Base-by-base conservation (phyloP, 2,888 invertebrate species). In the Lomographa bimaculata region DNA sequence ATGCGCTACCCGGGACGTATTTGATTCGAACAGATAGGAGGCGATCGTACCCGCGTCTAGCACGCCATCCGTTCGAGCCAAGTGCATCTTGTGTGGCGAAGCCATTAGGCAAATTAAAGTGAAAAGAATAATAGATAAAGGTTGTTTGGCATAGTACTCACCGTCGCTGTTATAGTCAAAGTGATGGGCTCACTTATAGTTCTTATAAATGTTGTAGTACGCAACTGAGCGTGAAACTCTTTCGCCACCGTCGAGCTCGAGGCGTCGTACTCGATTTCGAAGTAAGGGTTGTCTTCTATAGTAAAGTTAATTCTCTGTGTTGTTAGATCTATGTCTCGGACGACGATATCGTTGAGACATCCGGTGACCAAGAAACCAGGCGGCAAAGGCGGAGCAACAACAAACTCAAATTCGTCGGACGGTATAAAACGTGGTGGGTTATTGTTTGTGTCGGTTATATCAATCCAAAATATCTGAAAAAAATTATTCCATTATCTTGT, bases 241-340 rank as follows among this genome's bases (percentile, higher is more conserved):
- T 89, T 90, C 0, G 68, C 47, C 4, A 40, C 53, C 1, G 60
- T 57, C 1, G 71, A 65, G 1, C 52, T 35, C 1, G 48, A 50
- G 0, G 39, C 55, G 30, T 77, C 76, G 39, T 71, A 79, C 6
- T 41, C 54, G 20, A 90, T 78, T 64, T 79, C 76, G 43, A 90
- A 79, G 44, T 75, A 69, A 3, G 69, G 62, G 34, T 82, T 86
- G 4, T 77, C 73, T 37, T 79, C 66, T 3, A 89, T 72, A 5
- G 46, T 43, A 29, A 86, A 89, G 7, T 70, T 64, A 16, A 90
- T 82, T 53, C 62, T 63, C 9, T 65, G 47, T 0, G 89, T 91
- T 0, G 91, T 89, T 5, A 91, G 79, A 60, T 91, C 91, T 10
- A 90, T 75, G 57, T 91, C 91, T 51, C 78, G 69, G 0, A 79